These are phyloP conservation scores for Porites rus DNA, from an alignment of 92 coral and sea anemone species.

Conservation along the genomic window DNA sequence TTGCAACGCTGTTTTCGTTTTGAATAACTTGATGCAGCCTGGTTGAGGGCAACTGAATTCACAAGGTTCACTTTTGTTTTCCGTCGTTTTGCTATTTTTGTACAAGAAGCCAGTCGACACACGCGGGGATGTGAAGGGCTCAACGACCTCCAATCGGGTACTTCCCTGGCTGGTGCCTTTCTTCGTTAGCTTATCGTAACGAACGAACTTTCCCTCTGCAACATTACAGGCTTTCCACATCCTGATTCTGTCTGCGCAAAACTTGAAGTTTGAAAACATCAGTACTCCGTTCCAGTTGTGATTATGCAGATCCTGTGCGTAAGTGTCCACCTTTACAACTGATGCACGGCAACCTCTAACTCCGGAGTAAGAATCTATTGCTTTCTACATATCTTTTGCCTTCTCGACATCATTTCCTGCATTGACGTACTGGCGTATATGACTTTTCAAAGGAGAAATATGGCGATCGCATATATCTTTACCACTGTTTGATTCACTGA, in stretches of 20 bases:
- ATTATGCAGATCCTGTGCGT: slow-evolving; percentile 4
- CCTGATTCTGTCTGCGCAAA: slow-evolving; percentile 16
- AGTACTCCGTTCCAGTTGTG: slow-evolving; percentile 29
- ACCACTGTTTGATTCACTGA: slow-evolving; percentile 33
- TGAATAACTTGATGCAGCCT: slow-evolving; percentile 30
- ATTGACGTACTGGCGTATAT: slow-evolving; percentile 35
- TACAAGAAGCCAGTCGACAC: neutral
- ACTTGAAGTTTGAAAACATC: slow-evolving; percentile 33
- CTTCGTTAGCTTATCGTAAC: slow-evolving; percentile 35
- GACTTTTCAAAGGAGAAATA: slow-evolving; percentile 36
- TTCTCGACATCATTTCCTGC: slow-evolving; percentile 32
- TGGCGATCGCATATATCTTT: slow-evolving; percentile 34
- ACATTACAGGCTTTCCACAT: slow-evolving; percentile 38
- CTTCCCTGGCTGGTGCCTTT: slow-evolving; percentile 16
- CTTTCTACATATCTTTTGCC: slow-evolving; percentile 26
- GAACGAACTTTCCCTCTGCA: slow-evolving; percentile 26
- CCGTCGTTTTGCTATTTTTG: neutral
- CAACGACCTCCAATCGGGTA: neutral
- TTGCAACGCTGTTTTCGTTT: slow-evolving; percentile 26
- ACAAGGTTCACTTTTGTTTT: neutral
- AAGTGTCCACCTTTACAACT: slow-evolving; percentile 12
- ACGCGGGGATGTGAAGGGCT: slow-evolving; percentile 21
- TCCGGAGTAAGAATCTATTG: slow-evolving; percentile 15
- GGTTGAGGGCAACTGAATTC: slow-evolving; percentile 33
- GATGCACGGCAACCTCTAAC: slow-evolving; percentile 29